Conservation (phyloP, 2,888 invertebrate genomes). For the Andrena trimmerana region DNA sequence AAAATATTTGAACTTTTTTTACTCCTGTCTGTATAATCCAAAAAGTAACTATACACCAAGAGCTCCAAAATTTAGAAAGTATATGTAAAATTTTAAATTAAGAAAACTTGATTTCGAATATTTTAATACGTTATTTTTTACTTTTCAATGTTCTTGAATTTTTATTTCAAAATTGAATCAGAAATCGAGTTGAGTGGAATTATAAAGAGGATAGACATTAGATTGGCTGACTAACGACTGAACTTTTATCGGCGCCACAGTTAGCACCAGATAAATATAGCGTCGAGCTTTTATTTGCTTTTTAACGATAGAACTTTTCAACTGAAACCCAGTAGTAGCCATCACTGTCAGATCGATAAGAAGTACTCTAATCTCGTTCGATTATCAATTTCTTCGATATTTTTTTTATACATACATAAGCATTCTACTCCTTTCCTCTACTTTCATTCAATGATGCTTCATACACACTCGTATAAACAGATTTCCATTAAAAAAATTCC, state of each 20-base stretch:
- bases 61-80: background rate
- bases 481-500: no score
- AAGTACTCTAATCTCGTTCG: background rate
- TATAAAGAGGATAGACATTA: conserved; percentile 4
- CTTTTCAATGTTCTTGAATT: background rate
- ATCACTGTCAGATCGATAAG: conserved; percentile 17
- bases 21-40: background rate
- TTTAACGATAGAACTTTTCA: conserved; percentile 46
- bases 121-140: no score
- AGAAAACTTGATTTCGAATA: no score
- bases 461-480: background rate
- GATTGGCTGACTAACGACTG: conserved; percentile 50
- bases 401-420: background rate
- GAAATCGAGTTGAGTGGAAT: conserved; percentile 16
- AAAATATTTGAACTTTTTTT: background rate
- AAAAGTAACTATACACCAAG: no score
- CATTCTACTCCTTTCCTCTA: background rate
- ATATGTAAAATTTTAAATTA: background rate
- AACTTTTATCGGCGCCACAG: conserved; percentile 44
- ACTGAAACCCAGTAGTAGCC: background rate
- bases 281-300: conserved; percentile 41
- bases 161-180: conserved; percentile 1
- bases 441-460: background rate
- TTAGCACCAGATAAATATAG: conserved; percentile 58
- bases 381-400: conserved; percentile 4